Conservation (phyloP, 1,140 invertebrate genomes). For the Rhopalosiphum maidis region DNA sequence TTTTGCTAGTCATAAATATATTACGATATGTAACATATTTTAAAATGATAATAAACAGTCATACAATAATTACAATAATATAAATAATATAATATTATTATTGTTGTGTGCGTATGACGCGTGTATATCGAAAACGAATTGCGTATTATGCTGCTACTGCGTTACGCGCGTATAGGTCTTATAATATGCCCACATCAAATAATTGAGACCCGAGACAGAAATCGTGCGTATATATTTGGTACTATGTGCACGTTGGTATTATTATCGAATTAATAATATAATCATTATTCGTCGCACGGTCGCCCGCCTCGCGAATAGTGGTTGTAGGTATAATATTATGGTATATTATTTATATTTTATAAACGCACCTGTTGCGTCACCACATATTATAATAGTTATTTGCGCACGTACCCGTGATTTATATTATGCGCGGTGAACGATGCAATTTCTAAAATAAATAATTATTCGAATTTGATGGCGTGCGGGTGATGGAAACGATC, state of each 20-base stretch:
- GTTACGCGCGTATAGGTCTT: neutral
- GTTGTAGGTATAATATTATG: neutral
- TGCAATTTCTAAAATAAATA: neutral
- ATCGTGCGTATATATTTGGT: constrained; percentile 2
- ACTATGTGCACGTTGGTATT: neutral
- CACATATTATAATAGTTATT: neutral
- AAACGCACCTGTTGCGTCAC: neutral
- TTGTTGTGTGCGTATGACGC: neutral
- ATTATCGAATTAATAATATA: neutral
- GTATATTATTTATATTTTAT: neutral
- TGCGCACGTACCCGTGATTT: too few species aligned
- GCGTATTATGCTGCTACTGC: neutral
- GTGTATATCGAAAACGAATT: neutral
- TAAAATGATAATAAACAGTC: neutral
- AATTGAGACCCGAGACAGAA: neutral
- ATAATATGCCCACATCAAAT: neutral
- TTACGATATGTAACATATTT: neutral
- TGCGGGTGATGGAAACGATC: neutral
- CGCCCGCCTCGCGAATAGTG: too few species aligned
- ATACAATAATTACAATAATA: neutral
- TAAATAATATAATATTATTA: neutral
- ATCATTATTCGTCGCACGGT: neutral
- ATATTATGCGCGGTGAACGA: neutral
- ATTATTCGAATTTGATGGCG: neutral
- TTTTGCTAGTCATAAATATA: neutral